A percentile compares a stretch with the other conserved stretches of the same genome.
Conservation (phyloP, 2,888 invertebrate species). For the Pharmacophagus antenor region DNA sequence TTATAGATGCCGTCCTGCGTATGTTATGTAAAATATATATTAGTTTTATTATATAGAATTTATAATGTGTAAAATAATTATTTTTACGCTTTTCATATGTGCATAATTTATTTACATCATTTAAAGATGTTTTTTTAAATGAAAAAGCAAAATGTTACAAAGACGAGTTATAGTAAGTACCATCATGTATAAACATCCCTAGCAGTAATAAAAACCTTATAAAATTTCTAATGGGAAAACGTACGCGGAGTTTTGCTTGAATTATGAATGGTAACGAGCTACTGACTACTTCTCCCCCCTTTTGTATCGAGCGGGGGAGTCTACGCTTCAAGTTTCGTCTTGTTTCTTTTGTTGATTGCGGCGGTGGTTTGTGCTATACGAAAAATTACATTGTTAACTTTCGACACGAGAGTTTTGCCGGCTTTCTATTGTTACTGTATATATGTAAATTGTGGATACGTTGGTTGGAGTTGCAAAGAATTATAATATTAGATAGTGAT, state of each 20-base stretch:
- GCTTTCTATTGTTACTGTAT: slow-evolving; percentile 20
- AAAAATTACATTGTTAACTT: slow-evolving; percentile 68
- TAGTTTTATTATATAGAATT: too few relatives aligned
- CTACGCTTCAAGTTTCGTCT: slow-evolving; percentile 58
- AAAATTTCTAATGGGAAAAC: slow-evolving; percentile 80
- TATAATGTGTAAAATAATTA: too few relatives aligned
- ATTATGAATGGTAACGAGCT: slow-evolving; percentile 80
- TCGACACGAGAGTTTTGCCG: slow-evolving; percentile 34
- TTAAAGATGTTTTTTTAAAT: too few relatives aligned
- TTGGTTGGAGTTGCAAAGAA: background rate
- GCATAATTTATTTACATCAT: too few relatives aligned
- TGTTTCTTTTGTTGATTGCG: slow-evolving; percentile 73
- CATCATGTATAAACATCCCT: slow-evolving; percentile 30
- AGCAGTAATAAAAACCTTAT: slow-evolving; percentile 75
- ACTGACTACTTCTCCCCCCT: slow-evolving; percentile 45
- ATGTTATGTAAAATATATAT: too few relatives aligned
- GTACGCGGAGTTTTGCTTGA: slow-evolving; percentile 74
- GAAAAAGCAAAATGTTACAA: too few relatives aligned
- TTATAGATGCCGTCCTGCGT: too few relatives aligned
- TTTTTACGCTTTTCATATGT: too few relatives aligned
- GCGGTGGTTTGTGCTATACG: slow-evolving; percentile 54
- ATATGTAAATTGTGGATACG: background rate
- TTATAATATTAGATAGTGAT: background rate
- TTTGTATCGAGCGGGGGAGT: slow-evolving; percentile 39
- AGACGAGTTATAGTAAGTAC: too few relatives aligned